Conservation (phyloP, 2,888 invertebrate species). For the Pediacus dermestoides region DNA sequence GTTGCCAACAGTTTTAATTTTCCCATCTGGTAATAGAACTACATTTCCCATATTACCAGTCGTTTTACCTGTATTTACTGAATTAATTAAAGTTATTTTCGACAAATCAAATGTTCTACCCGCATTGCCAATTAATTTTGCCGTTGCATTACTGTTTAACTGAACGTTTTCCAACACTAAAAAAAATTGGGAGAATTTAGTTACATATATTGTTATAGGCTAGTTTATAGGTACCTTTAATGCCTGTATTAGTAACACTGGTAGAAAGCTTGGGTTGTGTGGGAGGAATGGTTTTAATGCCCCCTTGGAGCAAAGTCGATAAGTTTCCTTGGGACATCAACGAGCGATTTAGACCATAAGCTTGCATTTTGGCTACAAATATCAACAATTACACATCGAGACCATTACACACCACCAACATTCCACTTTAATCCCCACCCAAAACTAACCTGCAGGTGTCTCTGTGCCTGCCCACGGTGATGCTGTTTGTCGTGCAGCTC, state of each 20-base stretch:
- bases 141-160: conserved; percentile 31
- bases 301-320: conserved; percentile 39
- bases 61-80: conserved; percentile 25
- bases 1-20: conserved; percentile 34
- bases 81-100: conserved; percentile 41
- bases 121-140: conserved; percentile 36
- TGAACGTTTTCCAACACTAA: conserved; percentile 47
- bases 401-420: conserved; percentile 1
- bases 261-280: too few relatives aligned
- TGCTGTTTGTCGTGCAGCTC: conserved; percentile 9
- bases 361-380: conserved; percentile 36
- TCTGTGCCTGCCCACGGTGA: conserved; percentile 15
- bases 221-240: conserved; percentile 36
- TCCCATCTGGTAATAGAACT: conserved; percentile 45
- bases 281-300: conserved; percentile 37
- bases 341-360: conserved; percentile 33
- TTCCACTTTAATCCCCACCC: conserved; percentile 2
- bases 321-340: conserved; percentile 33
- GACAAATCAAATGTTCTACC: conserved; percentile 42
- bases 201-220: neutral
- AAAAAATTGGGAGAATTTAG: conserved; percentile 4
- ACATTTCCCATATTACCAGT: conserved; percentile 32
- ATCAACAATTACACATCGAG: conserved; percentile 6
- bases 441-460: conserved; percentile 19
- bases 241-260: too few relatives aligned